phyloP scores from a whole-genome alignment of 2,113 vertebrate genomes.

The Ptilorrhoa leucosticta region DNA sequence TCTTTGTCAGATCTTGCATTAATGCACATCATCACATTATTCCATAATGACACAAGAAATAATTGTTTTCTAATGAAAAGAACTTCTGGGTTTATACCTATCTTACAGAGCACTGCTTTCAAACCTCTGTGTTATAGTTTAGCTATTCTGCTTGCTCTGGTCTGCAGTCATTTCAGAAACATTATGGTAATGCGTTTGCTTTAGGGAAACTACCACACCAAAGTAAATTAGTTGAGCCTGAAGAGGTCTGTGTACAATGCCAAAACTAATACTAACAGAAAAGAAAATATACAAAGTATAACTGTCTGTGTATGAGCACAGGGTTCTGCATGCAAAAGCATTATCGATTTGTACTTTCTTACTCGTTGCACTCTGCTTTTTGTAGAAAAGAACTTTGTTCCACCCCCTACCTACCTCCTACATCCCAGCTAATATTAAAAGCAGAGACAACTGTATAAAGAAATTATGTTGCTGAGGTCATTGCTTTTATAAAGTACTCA shows the following conservation, averaged over 20 bases:
- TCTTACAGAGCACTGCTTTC: background rate
- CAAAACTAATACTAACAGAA: background rate
- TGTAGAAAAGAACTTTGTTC: constrained; percentile 43
- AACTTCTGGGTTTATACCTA: background rate
- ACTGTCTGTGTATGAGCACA: background rate
- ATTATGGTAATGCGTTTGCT: background rate
- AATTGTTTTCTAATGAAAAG: background rate
- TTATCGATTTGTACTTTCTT: background rate
- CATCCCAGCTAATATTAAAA: constrained; percentile 65
- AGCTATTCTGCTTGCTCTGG: background rate
- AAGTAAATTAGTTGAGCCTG: background rate
- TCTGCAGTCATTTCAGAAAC: background rate
- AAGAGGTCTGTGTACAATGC: background rate
- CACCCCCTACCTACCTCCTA: constrained; percentile 56
- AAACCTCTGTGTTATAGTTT: background rate
- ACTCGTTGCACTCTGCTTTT: background rate
- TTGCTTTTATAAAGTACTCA: constrained; percentile 43
- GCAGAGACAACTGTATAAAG: constrained; percentile 44
- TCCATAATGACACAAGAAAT: background rate
- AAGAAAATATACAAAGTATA: background rate
- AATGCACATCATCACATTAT: background rate
- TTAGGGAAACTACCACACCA: background rate
- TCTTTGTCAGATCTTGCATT: background rate
- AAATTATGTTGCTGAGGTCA: constrained; percentile 58
- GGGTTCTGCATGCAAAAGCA: background rate